Evolutionary conservation across 2,797 vertebrate species (phyloP).

Genomic region (Peromyscus eremicus): DNA sequence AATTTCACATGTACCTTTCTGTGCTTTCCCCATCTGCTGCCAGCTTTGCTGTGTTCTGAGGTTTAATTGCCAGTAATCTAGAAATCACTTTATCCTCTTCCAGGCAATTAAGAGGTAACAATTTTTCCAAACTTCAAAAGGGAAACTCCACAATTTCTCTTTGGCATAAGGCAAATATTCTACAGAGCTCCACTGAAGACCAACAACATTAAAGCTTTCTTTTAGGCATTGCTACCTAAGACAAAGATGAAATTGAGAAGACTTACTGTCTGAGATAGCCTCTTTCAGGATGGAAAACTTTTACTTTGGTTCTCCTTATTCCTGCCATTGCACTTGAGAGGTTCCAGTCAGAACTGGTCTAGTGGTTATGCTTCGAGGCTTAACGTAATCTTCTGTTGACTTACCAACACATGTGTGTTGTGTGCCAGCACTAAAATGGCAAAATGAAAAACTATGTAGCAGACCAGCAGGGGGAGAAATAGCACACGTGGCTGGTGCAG

Average conservation of each 20-base stretch:
- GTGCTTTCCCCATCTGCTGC: not conserved
- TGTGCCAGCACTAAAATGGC: conserved; percentile 86
- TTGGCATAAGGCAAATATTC: conserved; percentile 38
- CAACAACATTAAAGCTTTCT: conserved; percentile 48
- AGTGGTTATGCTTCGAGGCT: conserved; percentile 69
- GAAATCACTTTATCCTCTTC: conserved; percentile 39
- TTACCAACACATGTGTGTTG: conserved; percentile 81
- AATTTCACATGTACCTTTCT: not conserved
- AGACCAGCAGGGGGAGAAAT: conserved; percentile 87
- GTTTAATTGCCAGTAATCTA: conserved; percentile 47
- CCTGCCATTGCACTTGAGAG: conserved; percentile 62
- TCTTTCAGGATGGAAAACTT: conserved; percentile 54
- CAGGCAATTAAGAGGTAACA: conserved; percentile 36
- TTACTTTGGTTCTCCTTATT: conserved; percentile 60
- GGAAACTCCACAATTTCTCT: not conserved
- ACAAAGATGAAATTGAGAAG: conserved; percentile 59
- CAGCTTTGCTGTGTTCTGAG: not conserved
- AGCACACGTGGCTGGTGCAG: conserved; percentile 85
- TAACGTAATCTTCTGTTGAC: conserved; percentile 84
- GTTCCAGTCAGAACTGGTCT: conserved; percentile 68
- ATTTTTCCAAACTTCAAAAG: conserved; percentile 15
- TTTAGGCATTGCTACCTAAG: conserved; percentile 60
- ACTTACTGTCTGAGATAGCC: conserved; percentile 55
- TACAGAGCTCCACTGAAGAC: conserved; percentile 8
- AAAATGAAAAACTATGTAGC: conserved; percentile 86